Evolutionary conservation across 2,113 vertebrate species (phyloP).

Genomic region (Ifrita kowaldi): DNA sequence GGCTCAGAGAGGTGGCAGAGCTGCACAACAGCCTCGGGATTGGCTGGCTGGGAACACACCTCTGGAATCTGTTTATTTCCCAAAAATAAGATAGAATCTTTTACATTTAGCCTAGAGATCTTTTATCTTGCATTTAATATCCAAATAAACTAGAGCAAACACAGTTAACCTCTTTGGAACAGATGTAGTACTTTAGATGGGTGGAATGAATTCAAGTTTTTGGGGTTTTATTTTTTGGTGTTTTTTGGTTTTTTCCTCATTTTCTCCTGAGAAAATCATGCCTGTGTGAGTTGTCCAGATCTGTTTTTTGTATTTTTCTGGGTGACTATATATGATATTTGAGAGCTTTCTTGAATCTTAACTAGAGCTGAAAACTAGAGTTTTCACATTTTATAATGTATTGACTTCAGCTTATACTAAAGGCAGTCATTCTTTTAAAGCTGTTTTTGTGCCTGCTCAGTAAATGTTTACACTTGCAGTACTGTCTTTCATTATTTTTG

Average conservation of each 20-base stretch:
- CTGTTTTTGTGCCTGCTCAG: neutral
- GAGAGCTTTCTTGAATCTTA: neutral
- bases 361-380: neutral
- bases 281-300: neutral
- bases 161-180: slow-evolving; percentile 1
- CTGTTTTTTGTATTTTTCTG: neutral
- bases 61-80: slow-evolving; percentile 80
- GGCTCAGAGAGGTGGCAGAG: neutral
- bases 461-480: neutral
- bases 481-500: neutral
- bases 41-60: slow-evolving; percentile 80
- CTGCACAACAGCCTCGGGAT: slow-evolving; percentile 50
- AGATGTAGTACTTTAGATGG: neutral
- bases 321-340: neutral
- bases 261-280: neutral
- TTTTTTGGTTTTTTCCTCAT: neutral
- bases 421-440: neutral
- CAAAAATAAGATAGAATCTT: slow-evolving; percentile 38
- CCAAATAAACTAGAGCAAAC: slow-evolving; percentile 3
- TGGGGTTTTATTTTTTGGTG: neutral
- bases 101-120: neutral
- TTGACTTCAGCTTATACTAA: neutral
- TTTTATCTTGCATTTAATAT: slow-evolving; percentile 27
- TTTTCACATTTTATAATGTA: neutral
- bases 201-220: neutral